These are phyloP conservation scores for Pachliopta kotzebuea DNA, from an alignment of 2,888 invertebrate genomes.

Conservation along the genomic window DNA sequence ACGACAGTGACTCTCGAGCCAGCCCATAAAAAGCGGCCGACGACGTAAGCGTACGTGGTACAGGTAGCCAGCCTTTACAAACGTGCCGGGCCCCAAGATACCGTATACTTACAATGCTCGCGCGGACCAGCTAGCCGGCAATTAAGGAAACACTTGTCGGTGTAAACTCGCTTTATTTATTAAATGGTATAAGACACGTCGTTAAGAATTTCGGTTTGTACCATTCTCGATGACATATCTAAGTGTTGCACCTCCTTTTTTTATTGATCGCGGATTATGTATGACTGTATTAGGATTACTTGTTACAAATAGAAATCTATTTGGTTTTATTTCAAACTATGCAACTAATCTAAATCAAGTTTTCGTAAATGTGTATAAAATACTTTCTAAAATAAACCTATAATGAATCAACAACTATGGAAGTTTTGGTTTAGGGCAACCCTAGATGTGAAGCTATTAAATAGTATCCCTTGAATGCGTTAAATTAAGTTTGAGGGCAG, in stretches of 20 bases:
- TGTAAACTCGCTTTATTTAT: constrained; percentile 43
- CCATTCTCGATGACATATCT: constrained; percentile 26
- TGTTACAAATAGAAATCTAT: background rate
- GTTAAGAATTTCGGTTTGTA: constrained; percentile 26
- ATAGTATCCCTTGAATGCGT: constrained; percentile 49
- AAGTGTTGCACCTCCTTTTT: background rate
- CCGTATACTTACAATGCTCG: constrained; percentile 55
- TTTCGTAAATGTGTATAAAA: too few species aligned
- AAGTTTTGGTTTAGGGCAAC: background rate
- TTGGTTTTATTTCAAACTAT: background rate
- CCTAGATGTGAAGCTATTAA: constrained; percentile 44
- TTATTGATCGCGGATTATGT: background rate
- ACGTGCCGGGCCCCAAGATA: constrained; percentile 55
- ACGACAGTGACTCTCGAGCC: constrained; percentile 74
- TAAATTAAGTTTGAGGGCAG: constrained; percentile 65
- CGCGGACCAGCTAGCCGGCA: constrained; percentile 44
- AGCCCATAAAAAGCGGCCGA: constrained; percentile 72
- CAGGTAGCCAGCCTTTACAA: constrained; percentile 73
- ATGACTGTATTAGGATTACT: background rate
- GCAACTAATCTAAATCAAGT: background rate
- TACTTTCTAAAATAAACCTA: too few species aligned
- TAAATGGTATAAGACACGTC: constrained; percentile 37
- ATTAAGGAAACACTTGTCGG: constrained; percentile 50
- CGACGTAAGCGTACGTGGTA: constrained; percentile 72
- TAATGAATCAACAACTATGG: background rate